Evolutionary conservation across 2,113 vertebrate genomes (phyloP).

Genomic region (Tetrao urogallus): DNA sequence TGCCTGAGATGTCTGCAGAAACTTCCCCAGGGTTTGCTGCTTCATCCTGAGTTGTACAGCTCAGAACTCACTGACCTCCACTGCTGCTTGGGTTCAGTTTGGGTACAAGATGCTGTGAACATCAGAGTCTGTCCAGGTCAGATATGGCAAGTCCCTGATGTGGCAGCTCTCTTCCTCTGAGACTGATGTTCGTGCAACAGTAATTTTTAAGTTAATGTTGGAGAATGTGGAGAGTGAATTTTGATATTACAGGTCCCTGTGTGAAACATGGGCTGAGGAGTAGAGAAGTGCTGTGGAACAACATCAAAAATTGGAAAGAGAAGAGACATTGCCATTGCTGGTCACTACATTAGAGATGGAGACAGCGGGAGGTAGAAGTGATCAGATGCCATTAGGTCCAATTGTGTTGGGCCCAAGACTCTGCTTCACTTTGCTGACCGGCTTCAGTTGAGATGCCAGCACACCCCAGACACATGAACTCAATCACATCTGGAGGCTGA

Average conservation of each 20-base stretch:
- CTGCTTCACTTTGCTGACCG: neutral
- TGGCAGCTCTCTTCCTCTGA: neutral
- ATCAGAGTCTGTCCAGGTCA: neutral
- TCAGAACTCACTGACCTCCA: neutral
- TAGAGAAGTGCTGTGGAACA: neutral
- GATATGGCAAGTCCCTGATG: neutral
- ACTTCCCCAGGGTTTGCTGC: neutral
- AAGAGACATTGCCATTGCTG: neutral
- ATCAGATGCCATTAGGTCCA: neutral
- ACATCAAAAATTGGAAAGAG: neutral
- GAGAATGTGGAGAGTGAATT: neutral
- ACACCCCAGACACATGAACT: neutral
- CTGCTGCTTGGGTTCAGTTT: fast-evolving
- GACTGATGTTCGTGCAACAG: neutral
- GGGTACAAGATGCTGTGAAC: neutral
- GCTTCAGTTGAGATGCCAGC: fast-evolving
- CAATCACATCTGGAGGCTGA: neutral
- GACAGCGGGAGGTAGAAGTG: neutral
- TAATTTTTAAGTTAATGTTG: neutral
- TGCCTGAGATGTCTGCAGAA: neutral
- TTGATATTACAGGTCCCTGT: neutral
- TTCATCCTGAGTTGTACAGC: neutral
- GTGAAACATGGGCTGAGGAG: neutral
- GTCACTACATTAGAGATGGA: neutral
- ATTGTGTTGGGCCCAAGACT: neutral